Percentiles rank a stretch among this genome's conserved stretches.
phyloP scores from a whole-genome alignment of 1,140 invertebrate species.

The Latrodectus geometricus region DNA sequence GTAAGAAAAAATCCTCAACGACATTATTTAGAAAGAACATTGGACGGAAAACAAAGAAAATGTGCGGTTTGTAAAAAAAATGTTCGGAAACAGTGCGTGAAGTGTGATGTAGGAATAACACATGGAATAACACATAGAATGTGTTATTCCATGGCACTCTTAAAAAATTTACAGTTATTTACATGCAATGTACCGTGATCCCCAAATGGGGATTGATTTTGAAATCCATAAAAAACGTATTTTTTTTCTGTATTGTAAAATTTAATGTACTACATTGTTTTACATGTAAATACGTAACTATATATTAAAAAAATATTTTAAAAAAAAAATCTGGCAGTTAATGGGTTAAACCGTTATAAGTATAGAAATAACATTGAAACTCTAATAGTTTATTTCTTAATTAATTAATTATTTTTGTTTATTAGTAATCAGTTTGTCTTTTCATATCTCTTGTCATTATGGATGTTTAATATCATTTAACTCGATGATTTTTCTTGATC shows the following conservation, averaged over 20 bases:
- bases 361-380: too few species aligned
- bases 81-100: conserved; percentile 37
- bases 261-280: neutral
- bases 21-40: conserved; percentile 35
- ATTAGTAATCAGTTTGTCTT: too few species aligned
- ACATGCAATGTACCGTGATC: conserved; percentile 2
- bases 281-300: conserved; percentile 3
- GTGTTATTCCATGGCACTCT: conserved; percentile 41
- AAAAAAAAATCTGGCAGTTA: too few species aligned
- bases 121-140: conserved; percentile 32
- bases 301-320: neutral
- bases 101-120: conserved; percentile 41
- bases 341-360: too few species aligned
- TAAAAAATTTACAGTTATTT: conserved; percentile 21
- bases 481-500: too few species aligned
- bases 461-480: too few species aligned
- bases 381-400: too few species aligned
- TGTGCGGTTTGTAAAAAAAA: conserved; percentile 38
- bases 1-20: conserved; percentile 27
- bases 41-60: conserved; percentile 38
- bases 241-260: too few species aligned
- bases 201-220: too few species aligned
- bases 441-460: too few species aligned
- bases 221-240: too few species aligned
- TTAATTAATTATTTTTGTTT: too few species aligned